phyloP scores from a whole-genome alignment of 2,797 vertebrate genomes.

The Acanthiza pusilla region DNA sequence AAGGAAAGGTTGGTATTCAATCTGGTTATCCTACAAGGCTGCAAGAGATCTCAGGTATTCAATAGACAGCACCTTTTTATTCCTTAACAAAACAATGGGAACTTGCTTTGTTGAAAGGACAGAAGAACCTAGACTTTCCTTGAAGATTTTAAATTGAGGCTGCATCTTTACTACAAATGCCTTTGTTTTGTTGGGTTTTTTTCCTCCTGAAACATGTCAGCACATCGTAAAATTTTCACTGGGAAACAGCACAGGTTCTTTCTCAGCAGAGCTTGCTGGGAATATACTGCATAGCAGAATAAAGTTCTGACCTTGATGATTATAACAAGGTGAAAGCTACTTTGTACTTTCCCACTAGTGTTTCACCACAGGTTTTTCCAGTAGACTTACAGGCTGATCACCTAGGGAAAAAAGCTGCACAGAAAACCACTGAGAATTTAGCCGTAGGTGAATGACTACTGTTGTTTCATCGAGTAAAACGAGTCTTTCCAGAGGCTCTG shows the following conservation, averaged over 20 bases:
- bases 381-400: not conserved
- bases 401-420: not conserved
- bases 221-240: not conserved
- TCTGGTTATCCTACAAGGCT: not conserved
- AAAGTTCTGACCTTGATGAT: not conserved
- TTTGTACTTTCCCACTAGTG: not conserved
- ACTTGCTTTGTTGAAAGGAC: not conserved
- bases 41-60: not conserved
- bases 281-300: not conserved
- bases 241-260: not conserved
- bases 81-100: not conserved
- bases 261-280: not conserved
- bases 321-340: not conserved
- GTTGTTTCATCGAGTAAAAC: slow-evolving; percentile 35
- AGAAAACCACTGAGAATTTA: not conserved
- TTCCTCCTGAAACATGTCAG: not conserved
- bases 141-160: not conserved
- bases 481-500: slow-evolving; percentile 41
- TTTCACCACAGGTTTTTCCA: slow-evolving; percentile 33
- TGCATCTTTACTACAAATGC: not conserved
- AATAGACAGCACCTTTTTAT: not conserved
- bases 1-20: not conserved
- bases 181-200: not conserved
- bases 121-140: not conserved
- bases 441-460: not conserved